Percentiles rank a stretch among this genome's conserved stretches.
phyloP scores from a whole-genome alignment of 1,140 invertebrate genomes.

The Drosophila nebulosa region DNA sequence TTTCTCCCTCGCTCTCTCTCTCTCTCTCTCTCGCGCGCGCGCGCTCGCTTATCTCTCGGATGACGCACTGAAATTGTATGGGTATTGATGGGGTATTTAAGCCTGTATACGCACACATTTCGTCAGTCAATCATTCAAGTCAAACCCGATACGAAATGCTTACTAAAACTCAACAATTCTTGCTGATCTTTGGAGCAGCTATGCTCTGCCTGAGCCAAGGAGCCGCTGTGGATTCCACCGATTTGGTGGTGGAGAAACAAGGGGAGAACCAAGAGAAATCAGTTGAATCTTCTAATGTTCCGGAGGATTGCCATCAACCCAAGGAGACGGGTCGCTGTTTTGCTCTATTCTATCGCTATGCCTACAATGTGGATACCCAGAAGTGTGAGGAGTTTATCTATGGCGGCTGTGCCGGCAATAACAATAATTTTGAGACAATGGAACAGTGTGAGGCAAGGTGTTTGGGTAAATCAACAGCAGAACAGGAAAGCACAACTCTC shows the following conservation, averaged over 20 bases:
- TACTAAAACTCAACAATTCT: constrained; percentile 36
- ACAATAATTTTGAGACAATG: constrained; percentile 90
- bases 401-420: constrained; percentile 94
- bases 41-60: too few species aligned
- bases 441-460: constrained; percentile 90
- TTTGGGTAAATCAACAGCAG: constrained; percentile 48
- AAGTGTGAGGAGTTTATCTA: constrained; percentile 90
- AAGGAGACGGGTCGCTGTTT: constrained; percentile 90
- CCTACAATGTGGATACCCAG: constrained; percentile 87
- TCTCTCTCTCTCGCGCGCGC: not conserved
- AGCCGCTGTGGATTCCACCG: constrained; percentile 41
- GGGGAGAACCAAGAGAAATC: not conserved
- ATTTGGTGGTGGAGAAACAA: constrained; percentile 56
- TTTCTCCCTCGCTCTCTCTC: not conserved
- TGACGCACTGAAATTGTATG: constrained; percentile 12
- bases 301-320: constrained; percentile 85
- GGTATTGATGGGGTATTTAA: constrained; percentile 49
- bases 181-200: constrained; percentile 13
- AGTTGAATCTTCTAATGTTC: constrained; percentile 16
- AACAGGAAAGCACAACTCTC: not conserved
- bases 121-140: constrained; percentile 43
- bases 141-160: constrained; percentile 47
- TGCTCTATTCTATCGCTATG: constrained; percentile 90
- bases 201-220: constrained; percentile 11
- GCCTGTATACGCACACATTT: constrained; percentile 10